Evolutionary conservation across 23 tunicate species (phyloP), one percentile per base, ranked within the genome.

Genomic region (Trididemnum miniatum): DNA sequence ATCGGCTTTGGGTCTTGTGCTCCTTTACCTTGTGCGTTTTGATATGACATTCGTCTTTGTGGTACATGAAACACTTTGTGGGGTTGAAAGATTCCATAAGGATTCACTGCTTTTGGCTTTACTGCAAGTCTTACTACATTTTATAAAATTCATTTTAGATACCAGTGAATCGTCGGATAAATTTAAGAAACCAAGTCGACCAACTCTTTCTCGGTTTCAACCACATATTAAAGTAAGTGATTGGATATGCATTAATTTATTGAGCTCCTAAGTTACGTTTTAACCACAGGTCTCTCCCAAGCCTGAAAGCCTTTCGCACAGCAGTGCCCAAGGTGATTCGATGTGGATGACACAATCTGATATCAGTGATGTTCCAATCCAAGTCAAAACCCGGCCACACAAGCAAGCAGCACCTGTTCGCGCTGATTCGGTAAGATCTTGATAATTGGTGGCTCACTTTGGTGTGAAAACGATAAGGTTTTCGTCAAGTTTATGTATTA

Each of bases 221-320:
- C 97, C 97, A n/a, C 97, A 91, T 40, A 34, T 86, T 0, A 78
- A 85, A 65, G 97, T 91, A 69, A 50, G 66, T 54, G 37, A 5
- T 44, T 44, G 54, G 54, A n/a, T n/a, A n/a, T n/a, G n/a, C n/a
- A n/a, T n/a, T n/a, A n/a, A n/a, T n/a, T n/a, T n/a, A n/a, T n/a
- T n/a, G n/a, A n/a, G n/a, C n/a, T 7, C 54, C 15, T 44, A 7
- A 7, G 54, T 44, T 44, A 9, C 54, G 54, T 44, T 44, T 44
- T 44, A n/a, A n/a, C n/a, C n/a, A n/a, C n/a, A 44, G 54, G 54
- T 44, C 15, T 26, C 67, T 22, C 67, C 67, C 28, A 62, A 24
- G n/a, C 4, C 28, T 3, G 26, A 18, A 12, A 62, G 25, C 28
- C 3, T 26, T 22, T 2, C 37, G 59, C 20, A 22, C 12, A 2